phyloP scores from a whole-genome alignment of 2,888 invertebrate genomes.

The Ferdinandea cuprea region DNA sequence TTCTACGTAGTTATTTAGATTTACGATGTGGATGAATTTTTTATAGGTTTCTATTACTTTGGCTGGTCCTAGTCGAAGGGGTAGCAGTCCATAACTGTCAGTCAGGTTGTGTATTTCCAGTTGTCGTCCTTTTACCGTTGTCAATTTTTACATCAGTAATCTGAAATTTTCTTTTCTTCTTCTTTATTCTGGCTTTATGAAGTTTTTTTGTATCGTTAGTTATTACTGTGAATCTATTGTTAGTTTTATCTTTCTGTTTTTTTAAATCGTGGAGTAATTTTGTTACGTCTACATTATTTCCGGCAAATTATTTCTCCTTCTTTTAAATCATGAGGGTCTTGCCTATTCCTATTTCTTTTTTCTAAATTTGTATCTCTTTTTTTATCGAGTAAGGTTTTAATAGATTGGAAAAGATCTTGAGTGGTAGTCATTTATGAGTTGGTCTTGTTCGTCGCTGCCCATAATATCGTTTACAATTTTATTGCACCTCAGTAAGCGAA shows the following conservation, averaged over 20 bases:
- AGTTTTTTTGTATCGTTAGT: slow-evolving; percentile 24
- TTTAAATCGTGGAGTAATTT: slow-evolving; percentile 22
- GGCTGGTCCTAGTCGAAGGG: slow-evolving; percentile 29
- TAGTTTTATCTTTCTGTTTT: neutral
- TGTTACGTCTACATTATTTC: slow-evolving; percentile 25
- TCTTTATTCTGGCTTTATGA: slow-evolving; percentile 17
- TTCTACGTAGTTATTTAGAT: slow-evolving; percentile 22
- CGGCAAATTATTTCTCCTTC: slow-evolving; percentile 16
- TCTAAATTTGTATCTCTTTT: slow-evolving; percentile 20
- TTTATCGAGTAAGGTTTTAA: slow-evolving; percentile 6
- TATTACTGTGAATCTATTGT: neutral
- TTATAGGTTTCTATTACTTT: slow-evolving; percentile 15
- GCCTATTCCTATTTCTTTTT: slow-evolving; percentile 29
- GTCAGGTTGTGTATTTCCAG: slow-evolving; percentile 45
- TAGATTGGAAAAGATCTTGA: slow-evolving; percentile 9
- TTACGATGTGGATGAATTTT: slow-evolving; percentile 17
- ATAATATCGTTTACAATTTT: slow-evolving; percentile 31
- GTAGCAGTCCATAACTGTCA: slow-evolving; percentile 32
- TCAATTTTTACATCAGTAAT: neutral
- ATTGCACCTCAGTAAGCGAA: slow-evolving; percentile 4
- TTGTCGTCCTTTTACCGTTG: slow-evolving; percentile 13
- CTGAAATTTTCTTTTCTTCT: slow-evolving; percentile 18
- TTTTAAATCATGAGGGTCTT: slow-evolving; percentile 15
- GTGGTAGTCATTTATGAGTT: slow-evolving; percentile 35
- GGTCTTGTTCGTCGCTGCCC: slow-evolving; percentile 36